Base-by-base conservation (phyloP, 2,888 invertebrate genomes). In the Lasioglossum pauxillum region DNA sequence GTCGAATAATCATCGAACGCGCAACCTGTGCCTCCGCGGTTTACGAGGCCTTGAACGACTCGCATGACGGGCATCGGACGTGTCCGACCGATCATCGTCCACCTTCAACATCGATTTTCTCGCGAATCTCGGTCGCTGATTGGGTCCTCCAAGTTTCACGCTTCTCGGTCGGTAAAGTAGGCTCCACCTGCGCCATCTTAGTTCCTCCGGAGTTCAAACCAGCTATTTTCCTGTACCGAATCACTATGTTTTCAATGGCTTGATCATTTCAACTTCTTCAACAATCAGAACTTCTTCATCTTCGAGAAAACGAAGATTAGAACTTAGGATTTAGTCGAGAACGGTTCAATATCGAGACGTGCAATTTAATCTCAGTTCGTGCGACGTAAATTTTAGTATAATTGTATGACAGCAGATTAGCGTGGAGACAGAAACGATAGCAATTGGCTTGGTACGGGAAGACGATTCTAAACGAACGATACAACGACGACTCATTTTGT, bases 21-120 rank as follows among this genome's bases (percentile, higher is more conserved):
- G 81, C 77, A 76, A 84, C 64, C 53, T 85, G 86, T 86, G 85
- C 85, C 85, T 77, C 86, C 73, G 76, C 60, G 76, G 79, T 60
- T 49, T 74, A 77, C 67, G 69, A 77, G 38, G 53, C 83, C 53
- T 73, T 19, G 64, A 35, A 75, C 46, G 57, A 14, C 31, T 53
- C 46, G 78, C 53, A 19, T 78, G 76, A 69, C 79, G 81, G 46
- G 60, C 69, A 38, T 82, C 81, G 41, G 67, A 81, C 75, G 78
- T 76, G 78, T 76, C 69, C 35, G 19, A 16, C 49, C 31, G 27
- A 71, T 7, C 35, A 31, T 35, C 35, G 41, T 41, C 38, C 57
- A n/a, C 57, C 57, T 41, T n/a, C 35, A 2, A 16, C 31, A 64
- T 35, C 19, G 27, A 67, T 19, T 16, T 31, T 19, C 67, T 23